Base-by-base conservation (phyloP, 2,113 vertebrate species). In the Actenoides lindsayi region DNA sequence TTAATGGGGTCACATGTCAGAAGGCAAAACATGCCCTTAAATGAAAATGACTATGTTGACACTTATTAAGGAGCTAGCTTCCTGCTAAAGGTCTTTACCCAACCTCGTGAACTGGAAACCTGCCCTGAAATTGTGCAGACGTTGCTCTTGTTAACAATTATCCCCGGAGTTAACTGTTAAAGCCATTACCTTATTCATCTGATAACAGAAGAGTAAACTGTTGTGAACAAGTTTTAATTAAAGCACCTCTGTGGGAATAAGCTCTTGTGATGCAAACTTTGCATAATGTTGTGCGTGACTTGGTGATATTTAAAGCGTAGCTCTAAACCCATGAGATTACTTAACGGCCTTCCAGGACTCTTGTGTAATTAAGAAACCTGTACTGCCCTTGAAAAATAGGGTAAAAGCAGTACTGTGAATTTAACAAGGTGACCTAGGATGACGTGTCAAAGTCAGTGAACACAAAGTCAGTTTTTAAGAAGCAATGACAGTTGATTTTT, bases 191-290 rank as follows among this genome's bases (percentile, higher is more conserved):
- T 92, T 83, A 62, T 87, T 95, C 53, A 96, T 94, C 95, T 93
- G 96, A 96, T 97, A 95, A 93, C 83, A 82, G 86, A 89, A 93
- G 41, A 54, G 28, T 81, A 85, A 95, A 28, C 86, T 91, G 93
- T 76, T 97, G 92, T 92, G 92, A 92, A 84, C 96, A 68, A 71
- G 83, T 60, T 96, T 95, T 95, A 97, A 90, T 94, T 95, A 92
- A 83, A 84, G 76, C 86, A 54, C 83, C 74, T 91, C 86, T 96
- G 94, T 96, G 96, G 94, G 96, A 96, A 96, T 1, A 5, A 78
- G 77, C 65, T 73, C 86, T 91, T 92, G 88, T 93, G 92, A 93
- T 95, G 86, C 86, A 92, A 91, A 91, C 76, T 94, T 92, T 50
- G 54, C 83, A 81, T 94, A 84, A 94, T 59, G 76, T 44, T 71